Evolutionary conservation across 2,113 vertebrate species (phyloP).

Genomic region (Hemiscyllium ocellatum): DNA sequence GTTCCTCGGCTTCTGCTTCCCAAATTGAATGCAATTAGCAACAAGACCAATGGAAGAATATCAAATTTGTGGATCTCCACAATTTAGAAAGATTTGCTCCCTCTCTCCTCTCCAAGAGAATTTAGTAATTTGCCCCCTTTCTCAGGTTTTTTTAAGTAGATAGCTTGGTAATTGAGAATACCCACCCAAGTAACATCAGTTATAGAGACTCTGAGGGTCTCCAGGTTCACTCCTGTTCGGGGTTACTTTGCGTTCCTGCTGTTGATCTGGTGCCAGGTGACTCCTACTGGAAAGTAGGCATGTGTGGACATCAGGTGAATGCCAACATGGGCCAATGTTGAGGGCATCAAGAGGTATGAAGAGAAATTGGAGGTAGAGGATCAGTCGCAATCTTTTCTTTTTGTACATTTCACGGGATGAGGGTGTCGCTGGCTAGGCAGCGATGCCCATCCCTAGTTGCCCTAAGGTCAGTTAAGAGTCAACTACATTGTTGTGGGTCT

Average conservation of each 20-base stretch:
- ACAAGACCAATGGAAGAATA: constrained; percentile 47
- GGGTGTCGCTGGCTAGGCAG: too few species aligned
- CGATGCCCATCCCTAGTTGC: too few species aligned
- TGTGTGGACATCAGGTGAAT: background rate
- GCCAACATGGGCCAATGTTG: background rate
- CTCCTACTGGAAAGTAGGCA: background rate
- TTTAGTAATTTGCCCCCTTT: background rate
- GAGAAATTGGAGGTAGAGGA: too few species aligned
- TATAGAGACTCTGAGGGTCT: too few species aligned
- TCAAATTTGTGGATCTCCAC: background rate
- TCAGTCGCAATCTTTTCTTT: too few species aligned
- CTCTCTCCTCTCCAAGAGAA: background rate
- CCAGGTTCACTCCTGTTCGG: background rate
- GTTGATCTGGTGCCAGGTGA: background rate
- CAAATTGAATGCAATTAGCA: constrained; percentile 36
- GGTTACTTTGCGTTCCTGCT: background rate
- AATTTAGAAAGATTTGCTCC: background rate
- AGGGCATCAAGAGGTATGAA: too few species aligned
- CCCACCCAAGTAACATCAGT: background rate
- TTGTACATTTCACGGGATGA: too few species aligned
- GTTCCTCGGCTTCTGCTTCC: background rate
- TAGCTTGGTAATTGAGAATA: background rate
- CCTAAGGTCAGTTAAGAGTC: too few species aligned
- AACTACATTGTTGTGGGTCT: too few species aligned
- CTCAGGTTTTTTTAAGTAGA: background rate